Percentiles rank a stretch among this genome's conserved stretches.
Evolutionary conservation across 1,140 invertebrate species (phyloP).

Genomic region (Drosophila erecta): DNA sequence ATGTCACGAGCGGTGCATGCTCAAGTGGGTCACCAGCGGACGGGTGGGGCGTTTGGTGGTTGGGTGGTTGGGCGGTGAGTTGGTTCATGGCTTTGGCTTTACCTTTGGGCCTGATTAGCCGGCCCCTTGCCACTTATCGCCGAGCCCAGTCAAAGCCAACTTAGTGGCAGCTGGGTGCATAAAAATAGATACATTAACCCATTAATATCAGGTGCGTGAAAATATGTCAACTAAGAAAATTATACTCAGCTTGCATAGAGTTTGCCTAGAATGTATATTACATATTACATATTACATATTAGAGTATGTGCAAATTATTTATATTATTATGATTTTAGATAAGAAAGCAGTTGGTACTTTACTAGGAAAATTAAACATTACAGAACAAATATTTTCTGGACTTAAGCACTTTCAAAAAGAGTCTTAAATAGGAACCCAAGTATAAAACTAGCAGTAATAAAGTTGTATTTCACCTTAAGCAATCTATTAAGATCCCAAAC

Average conservation of each 20-base stretch:
- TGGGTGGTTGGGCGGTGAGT: not conserved
- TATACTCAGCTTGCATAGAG: too few relatives aligned
- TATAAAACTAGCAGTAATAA: too few relatives aligned
- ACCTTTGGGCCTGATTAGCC: constrained; percentile 45
- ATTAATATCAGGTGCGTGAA: not conserved
- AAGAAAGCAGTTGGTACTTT: too few relatives aligned
- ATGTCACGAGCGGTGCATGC: constrained; percentile 80
- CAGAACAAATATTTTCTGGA: too few relatives aligned
- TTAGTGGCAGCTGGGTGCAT: constrained; percentile 14
- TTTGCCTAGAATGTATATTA: too few relatives aligned
- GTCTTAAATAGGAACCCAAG: too few relatives aligned
- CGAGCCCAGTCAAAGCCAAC: constrained; percentile 20
- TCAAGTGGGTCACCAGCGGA: constrained; percentile 68
- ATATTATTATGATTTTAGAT: too few relatives aligned
- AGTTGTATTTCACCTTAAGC: too few relatives aligned
- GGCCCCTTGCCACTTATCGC: constrained; percentile 54
- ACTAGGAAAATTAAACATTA: too few relatives aligned
- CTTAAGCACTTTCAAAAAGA: too few relatives aligned
- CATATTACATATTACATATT: too few relatives aligned
- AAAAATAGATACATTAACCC: constrained; percentile 47
- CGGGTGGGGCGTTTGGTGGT: constrained; percentile 47
- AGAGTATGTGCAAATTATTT: too few relatives aligned
- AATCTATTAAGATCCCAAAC: not conserved
- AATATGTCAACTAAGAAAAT: not conserved
- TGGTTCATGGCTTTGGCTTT: constrained; percentile 11